Evolutionary conservation across 2,113 vertebrate species (phyloP), one percentile per base, ranked within the genome.

Genomic region (Alectura lathami): DNA sequence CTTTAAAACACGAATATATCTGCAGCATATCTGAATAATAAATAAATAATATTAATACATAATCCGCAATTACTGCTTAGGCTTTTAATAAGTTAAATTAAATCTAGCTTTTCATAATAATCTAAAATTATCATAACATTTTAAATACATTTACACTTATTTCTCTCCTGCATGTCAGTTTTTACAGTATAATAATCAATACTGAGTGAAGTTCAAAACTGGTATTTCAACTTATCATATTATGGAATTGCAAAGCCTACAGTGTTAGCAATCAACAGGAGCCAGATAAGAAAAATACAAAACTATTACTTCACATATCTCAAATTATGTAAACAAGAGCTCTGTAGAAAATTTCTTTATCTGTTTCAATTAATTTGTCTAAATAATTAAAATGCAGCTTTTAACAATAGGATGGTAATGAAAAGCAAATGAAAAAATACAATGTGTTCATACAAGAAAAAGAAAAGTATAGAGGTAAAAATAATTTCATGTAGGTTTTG

Each of bases 351-450:
- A 76, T 69, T 26, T 3, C 26, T 91, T 87, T 89, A 36, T 87
- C 67, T 91, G 2, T 85, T 86, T 80, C 20, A 50, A 26, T 85
- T 94, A 77, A 67, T 83, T 80, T 87, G 12, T 83, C 38, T 38
- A 77, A 83, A 64, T 86, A 83, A 92, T 74, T 81, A 85, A 96
- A 93, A 78, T 87, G 23, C 34, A 50, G 2, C 8, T 89, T 92
- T 40, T 87, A 85, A 77, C 53, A 94, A 59, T 29, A 76, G 11
- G 29, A 36, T 69, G 63, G 4, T 72, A 74, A 88, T 54, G 15
- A 83, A 96, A 91, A 89, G 29, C 24, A 87, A 94, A 66, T 85
- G 7, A 63, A 87, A 92, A 89, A 81, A 36, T 76, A 34, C 13
- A 3, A 18, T 50, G 8, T 79, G 54, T 51, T 86, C 59, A 22